Percentiles rank a stretch among this genome's conserved stretches.
phyloP scores from a whole-genome alignment of 2,797 vertebrate genomes.

The Chaetophractus vellerosus region DNA sequence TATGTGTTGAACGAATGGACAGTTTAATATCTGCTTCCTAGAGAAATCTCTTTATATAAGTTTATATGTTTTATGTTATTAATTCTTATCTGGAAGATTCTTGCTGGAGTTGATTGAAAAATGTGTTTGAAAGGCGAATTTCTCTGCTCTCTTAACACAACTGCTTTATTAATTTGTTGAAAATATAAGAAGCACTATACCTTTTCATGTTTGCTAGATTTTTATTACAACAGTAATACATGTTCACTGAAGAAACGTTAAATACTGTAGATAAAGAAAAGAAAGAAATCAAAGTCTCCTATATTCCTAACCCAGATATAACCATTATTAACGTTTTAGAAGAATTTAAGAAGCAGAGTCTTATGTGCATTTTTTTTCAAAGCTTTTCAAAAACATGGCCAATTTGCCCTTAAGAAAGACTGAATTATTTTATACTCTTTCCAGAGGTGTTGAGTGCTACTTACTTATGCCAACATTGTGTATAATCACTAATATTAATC shows the following conservation, averaged over 20 bases:
- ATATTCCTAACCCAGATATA: conserved; percentile 57
- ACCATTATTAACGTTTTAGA: conserved; percentile 28
- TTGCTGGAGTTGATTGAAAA: conserved; percentile 35
- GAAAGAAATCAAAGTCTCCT: conserved; percentile 37
- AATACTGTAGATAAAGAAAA: conserved; percentile 46
- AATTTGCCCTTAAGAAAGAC: conserved; percentile 50
- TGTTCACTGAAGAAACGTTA: conserved; percentile 35
- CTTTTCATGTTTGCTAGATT: not conserved
- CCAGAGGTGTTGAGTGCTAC: not conserved
- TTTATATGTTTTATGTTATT: conserved; percentile 20
- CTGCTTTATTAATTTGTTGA: not conserved
- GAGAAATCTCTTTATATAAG: not conserved
- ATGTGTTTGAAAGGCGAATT: not conserved
- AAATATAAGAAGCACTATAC: not conserved
- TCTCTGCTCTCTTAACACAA: not conserved
- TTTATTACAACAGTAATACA: conserved; percentile 47
- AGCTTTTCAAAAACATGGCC: conserved; percentile 44
- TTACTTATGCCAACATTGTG: not conserved
- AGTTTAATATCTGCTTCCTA: conserved; percentile 33
- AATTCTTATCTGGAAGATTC: conserved; percentile 24
- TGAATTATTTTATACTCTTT: not conserved
- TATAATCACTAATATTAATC: conserved; percentile 39
- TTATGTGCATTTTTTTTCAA: not conserved
- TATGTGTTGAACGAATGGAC: not conserved
- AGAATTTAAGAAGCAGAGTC: not conserved